These are phyloP conservation scores for Larimichthys polyactis DNA, from an alignment of 2,113 vertebrate species.

Conservation along the genomic window DNA sequence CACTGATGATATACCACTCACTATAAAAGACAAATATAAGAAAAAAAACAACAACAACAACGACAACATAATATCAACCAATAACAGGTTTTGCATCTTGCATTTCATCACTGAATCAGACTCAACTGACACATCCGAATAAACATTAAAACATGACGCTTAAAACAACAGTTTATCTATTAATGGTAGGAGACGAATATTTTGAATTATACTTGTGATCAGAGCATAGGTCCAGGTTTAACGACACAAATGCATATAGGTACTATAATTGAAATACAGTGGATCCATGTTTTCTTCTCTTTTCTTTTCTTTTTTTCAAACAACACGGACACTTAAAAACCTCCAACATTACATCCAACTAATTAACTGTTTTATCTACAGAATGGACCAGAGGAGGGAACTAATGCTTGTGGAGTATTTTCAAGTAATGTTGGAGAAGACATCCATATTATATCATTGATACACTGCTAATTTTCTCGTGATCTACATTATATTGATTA, in stretches of 20 bases:
- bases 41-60: neutral
- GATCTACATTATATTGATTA: conserved; percentile 51
- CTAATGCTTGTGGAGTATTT: conserved; percentile 51
- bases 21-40: conserved; percentile 33
- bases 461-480: conserved; percentile 46
- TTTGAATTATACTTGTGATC: conserved; percentile 52
- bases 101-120: conserved; percentile 58
- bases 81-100: conserved; percentile 31
- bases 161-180: conserved; percentile 65
- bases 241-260: conserved; percentile 72
- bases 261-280: conserved; percentile 71
- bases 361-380: conserved; percentile 52
- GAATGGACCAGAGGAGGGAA: conserved; percentile 42
- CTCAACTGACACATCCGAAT: conserved; percentile 22
- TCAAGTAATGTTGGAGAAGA: conserved; percentile 74
- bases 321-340: conserved; percentile 63
- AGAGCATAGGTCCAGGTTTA: conserved; percentile 62
- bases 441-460: conserved; percentile 64
- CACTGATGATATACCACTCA: conserved; percentile 54
- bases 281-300: conserved; percentile 53
- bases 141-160: conserved; percentile 50
- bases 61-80: conserved; percentile 14
- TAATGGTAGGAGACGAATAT: conserved; percentile 54
- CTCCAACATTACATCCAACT: conserved; percentile 71
- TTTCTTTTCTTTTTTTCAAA: conserved; percentile 45